Percentiles rank a stretch among this genome's conserved stretches.
phyloP scores from a whole-genome alignment of 2,888 invertebrate species.

The Lasioglossum zephyrum region DNA sequence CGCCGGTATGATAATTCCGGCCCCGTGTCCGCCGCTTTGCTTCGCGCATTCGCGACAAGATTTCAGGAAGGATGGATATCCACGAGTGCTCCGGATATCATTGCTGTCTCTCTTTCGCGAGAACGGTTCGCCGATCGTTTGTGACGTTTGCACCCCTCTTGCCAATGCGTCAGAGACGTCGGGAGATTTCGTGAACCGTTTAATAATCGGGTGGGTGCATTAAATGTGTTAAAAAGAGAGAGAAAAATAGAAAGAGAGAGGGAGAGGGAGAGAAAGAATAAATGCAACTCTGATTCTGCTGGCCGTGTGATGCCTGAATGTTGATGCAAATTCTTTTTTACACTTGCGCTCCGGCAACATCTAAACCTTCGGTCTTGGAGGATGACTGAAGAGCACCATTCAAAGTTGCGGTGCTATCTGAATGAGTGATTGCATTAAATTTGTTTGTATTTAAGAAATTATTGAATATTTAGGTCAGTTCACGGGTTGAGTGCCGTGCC shows the following conservation, averaged over 20 bases:
- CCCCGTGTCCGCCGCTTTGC: constrained; percentile 43
- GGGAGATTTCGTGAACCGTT: constrained; percentile 5
- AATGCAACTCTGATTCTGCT: not conserved
- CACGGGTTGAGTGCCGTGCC: not conserved
- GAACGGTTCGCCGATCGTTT: not conserved
- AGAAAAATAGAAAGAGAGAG: not conserved
- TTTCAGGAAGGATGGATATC: constrained; percentile 35
- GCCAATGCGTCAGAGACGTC: constrained; percentile 22
- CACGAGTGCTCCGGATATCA: constrained; percentile 2
- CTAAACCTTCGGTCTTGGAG: not conserved
- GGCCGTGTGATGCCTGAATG: not conserved
- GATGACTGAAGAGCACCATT: not conserved
- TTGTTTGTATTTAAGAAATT: not conserved
- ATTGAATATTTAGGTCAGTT: not conserved
- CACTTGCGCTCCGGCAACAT: not conserved
- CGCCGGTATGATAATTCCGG: constrained; percentile 65
- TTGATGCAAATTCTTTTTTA: not conserved
- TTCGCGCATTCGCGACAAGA: constrained; percentile 51
- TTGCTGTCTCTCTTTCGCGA: not conserved
- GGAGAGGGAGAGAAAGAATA: not conserved
- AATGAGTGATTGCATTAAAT: not conserved
- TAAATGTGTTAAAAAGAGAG: not conserved
- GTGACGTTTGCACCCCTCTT: not conserved
- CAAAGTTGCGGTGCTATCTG: not conserved
- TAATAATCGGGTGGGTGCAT: constrained; percentile 11